Base-by-base conservation (phyloP, 2,797 vertebrate genomes). In the Bufotes viridis region DNA sequence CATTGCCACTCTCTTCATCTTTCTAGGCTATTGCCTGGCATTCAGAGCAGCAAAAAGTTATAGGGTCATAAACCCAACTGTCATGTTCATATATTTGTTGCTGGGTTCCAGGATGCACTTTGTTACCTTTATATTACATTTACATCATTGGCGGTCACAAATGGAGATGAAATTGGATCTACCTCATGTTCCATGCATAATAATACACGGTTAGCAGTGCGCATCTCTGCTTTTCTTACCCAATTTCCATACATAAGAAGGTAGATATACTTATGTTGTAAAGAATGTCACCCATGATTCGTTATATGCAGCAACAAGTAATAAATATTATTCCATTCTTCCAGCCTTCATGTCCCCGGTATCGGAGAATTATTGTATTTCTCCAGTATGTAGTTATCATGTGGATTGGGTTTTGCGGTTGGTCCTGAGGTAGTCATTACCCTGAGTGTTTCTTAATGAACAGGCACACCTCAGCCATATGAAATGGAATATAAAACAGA, bases 201-300 rank as follows among this genome's bases (percentile, higher is more conserved):
- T 69, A 72, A n/a, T 80, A 12, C 20, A 14, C 42, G 24, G 42
- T 51, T 75, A 51, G 18, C 76, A 58, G 51, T 7, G 18, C 53
- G 69, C 63, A 65, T 86, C n/a, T 0, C 49, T 81, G 34, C 26
- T 76, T 78, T 18, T 2, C 22, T 24, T 58, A 69, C 61, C 57
- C 51, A 72, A 80, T 70, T 58, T 80, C 26, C 63, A 86, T 86
- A 86, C 57, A 57, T 58, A 80, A 70, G 26, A 75, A 63, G 24
- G 65, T 29, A 70, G 8, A 70, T 58, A 69, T 67, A 78, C 1
- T 81, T 63, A 49, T 42, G 58, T 20, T 61, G 72, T 49, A 79
- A 67, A 67, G 29, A 55, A 63, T 85, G 72, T 86, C 84, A 78
- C 74, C 74, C 15, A 5, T 61, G 58, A 58, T 76, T 34, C 24